phyloP scores from a whole-genome alignment of 2,797 vertebrate species.

The Pangasius larnaudii region DNA sequence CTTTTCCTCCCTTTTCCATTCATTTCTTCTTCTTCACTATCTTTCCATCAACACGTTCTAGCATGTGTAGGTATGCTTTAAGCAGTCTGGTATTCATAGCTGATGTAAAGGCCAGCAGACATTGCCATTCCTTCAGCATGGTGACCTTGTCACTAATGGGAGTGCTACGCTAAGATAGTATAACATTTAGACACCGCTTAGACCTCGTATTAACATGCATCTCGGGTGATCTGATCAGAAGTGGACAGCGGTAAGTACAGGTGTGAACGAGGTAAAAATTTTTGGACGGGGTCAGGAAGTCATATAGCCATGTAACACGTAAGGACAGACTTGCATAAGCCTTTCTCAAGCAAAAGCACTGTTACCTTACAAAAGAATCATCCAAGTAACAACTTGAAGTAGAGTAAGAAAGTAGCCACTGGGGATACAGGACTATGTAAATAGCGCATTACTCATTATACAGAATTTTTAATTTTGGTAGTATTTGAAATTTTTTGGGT shows the following conservation, averaged over 20 bases:
- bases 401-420: neutral
- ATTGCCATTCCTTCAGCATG: constrained; percentile 61
- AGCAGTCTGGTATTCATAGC: constrained; percentile 60
- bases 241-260: neutral
- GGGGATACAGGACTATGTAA: neutral
- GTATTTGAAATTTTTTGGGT: neutral
- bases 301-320: neutral
- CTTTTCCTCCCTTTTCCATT: constrained; percentile 60
- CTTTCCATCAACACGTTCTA: constrained; percentile 59
- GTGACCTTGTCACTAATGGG: constrained; percentile 59
- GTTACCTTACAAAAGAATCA: neutral
- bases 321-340: neutral
- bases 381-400: neutral
- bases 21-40: constrained; percentile 33
- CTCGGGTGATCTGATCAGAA: neutral
- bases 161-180: constrained; percentile 35
- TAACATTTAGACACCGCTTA: constrained; percentile 19
- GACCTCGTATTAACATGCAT: neutral
- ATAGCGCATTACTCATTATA: neutral
- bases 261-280: neutral
- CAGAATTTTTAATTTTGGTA: neutral
- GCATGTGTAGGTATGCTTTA: constrained; percentile 64
- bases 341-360: neutral
- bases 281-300: neutral
- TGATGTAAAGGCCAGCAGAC: constrained; percentile 71